Evolutionary conservation across 2,888 invertebrate species (phyloP), one percentile per base, ranked within the genome.

Genomic region (Dynastes hyllus): DNA sequence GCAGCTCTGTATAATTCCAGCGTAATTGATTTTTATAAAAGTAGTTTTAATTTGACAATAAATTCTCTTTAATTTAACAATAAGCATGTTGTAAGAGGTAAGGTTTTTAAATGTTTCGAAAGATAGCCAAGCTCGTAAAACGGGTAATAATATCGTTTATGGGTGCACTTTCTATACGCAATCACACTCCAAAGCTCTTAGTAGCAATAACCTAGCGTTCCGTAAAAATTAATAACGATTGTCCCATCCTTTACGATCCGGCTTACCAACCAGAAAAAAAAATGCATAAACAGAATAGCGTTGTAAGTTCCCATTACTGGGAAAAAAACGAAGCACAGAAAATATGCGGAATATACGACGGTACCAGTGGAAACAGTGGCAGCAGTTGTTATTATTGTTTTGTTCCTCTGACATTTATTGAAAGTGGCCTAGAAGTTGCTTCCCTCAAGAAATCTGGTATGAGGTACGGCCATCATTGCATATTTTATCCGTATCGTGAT

Each of bases 181-280:
- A 29, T 27, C 4, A 32, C 63, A 11, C 11, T 32, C 9, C 9
- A 13, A 63, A 8, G 32, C 63, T 29, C 29, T 11, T 11, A 9
- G 29, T 51, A 69, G 50, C 22, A 51, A 69, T 27, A 13, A 51
- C 13, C 51, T n/a, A 63, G 63, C 45, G 29, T 63, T 29, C 13
- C 22, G 16, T 50, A 16, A 69, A 69, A 69, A 69, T 69, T 51
- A 69, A 69, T 69, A 69, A 27, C 51, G 29, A 29, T n/a, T 27
- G 29, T 29, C 50, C 50, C 9, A 66, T 16, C 27, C 51, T 22
- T 13, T 63, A 69, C 22, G 50, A 69, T 51, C 50, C 50, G 50
- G 45, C 9, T 50, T 9, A 5, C 29, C 51, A 69, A 9, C 27
- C n/a, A 22, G 22, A n/a, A 16, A 11, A n/a, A 65, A 37, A 65